phyloP scores from a whole-genome alignment of 2,888 invertebrate genomes.

The Drosophila koepferae region DNA sequence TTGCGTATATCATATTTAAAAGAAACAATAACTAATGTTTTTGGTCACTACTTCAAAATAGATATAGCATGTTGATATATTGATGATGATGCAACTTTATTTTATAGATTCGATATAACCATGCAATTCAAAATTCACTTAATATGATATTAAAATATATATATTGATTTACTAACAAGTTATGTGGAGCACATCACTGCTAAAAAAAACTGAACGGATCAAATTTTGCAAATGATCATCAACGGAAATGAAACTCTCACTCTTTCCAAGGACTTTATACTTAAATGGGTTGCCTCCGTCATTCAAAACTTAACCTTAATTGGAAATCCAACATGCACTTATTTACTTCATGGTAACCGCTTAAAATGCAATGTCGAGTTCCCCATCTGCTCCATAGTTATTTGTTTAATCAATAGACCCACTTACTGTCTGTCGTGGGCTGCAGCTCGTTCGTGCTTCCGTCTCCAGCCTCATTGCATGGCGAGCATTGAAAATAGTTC shows the following conservation, averaged over 20 bases:
- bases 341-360: not conserved
- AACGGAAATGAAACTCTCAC: not conserved
- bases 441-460: constrained; percentile 61
- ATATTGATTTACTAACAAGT: not conserved
- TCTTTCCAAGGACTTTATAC: not conserved
- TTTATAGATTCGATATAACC: not conserved
- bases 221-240: not conserved
- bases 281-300: not conserved
- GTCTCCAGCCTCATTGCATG: constrained; percentile 82
- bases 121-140: not conserved
- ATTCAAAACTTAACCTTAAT: not conserved
- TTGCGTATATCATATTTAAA: no score
- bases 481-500: constrained; percentile 85
- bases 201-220: no score
- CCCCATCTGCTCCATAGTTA: not conserved
- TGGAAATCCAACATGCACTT: not conserved
- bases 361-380: constrained; percentile 23
- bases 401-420: constrained; percentile 72
- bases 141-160: not conserved
- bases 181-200: not conserved
- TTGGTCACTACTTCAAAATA: no score
- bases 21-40: no score
- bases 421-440: constrained; percentile 76
- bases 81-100: no score
- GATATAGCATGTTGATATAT: no score